A percentile compares a stretch with the other conserved stretches of the same genome.
These are phyloP conservation scores for Himalopsyche tibetana DNA, from an alignment of 2,888 invertebrate genomes.

Conservation along the genomic window DNA sequence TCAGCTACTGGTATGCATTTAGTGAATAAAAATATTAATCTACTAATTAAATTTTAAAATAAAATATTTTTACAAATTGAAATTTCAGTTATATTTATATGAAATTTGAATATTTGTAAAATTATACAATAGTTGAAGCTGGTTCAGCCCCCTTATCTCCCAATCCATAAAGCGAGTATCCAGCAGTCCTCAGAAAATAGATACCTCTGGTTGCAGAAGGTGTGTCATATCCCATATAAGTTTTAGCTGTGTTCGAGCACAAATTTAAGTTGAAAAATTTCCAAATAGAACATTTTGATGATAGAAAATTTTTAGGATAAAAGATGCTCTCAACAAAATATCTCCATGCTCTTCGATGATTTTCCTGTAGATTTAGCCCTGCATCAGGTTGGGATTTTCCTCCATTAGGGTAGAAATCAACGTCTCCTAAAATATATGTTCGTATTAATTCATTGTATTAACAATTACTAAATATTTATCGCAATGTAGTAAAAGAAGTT, in stretches of 20 bases:
- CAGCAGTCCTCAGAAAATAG: constrained; percentile 48
- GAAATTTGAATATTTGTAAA: too few species aligned
- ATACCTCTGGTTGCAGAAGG: neutral
- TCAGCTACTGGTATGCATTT: too few species aligned
- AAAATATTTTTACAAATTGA: too few species aligned
- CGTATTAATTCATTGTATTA: too few species aligned
- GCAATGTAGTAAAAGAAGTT: neutral
- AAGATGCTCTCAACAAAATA: constrained; percentile 70
- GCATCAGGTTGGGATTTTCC: constrained; percentile 72
- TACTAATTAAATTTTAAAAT: too few species aligned
- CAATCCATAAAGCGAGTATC: constrained; percentile 22
- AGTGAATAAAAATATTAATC: too few species aligned
- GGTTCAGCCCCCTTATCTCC: neutral
- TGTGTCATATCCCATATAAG: constrained; percentile 47
- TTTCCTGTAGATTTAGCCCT: constrained; percentile 67
- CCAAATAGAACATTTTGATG: constrained; percentile 69
- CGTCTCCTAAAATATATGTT: constrained; percentile 69
- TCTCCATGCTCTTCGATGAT: constrained; percentile 71
- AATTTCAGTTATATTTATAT: too few species aligned
- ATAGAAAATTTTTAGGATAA: constrained; percentile 68
- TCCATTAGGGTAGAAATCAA: constrained; percentile 73
- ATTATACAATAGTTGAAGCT: neutral
- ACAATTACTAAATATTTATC: too few species aligned
- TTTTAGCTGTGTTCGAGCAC: neutral
- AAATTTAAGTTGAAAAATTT: constrained; percentile 67